These are phyloP conservation scores for Asobara japonica DNA, from an alignment of 1,140 invertebrate genomes.

Conservation along the genomic window DNA sequence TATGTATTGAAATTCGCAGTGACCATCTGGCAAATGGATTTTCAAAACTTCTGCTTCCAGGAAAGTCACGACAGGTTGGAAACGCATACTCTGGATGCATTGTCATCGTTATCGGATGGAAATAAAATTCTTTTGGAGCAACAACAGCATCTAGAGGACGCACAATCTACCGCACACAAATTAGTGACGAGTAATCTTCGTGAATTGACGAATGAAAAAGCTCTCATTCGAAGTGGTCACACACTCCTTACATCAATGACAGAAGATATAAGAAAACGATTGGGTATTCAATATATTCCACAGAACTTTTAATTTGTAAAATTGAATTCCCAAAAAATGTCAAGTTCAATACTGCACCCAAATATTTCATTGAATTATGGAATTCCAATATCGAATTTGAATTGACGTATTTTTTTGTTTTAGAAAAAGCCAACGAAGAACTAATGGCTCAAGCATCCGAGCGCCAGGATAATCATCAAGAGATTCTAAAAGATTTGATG, in stretches of 20 bases:
- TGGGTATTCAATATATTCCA: conserved; percentile 64
- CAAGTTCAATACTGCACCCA: too few relatives aligned
- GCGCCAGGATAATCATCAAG: conserved; percentile 66
- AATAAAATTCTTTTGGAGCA: conserved; percentile 68
- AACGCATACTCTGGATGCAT: conserved; percentile 65
- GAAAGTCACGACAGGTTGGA: conserved; percentile 69
- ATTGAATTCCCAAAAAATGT: too few relatives aligned
- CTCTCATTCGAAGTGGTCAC: conserved; percentile 71
- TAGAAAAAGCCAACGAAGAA: conserved; percentile 66
- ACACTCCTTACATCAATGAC: conserved; percentile 69
- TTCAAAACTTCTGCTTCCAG: too few relatives aligned
- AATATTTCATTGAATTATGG: neutral
- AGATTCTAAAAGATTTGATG: conserved; percentile 69
- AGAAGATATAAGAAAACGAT: conserved; percentile 68
- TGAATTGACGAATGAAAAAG: conserved; percentile 71
- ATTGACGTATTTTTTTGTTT: conserved; percentile 23
- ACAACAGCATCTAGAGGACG: conserved; percentile 67
- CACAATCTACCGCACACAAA: conserved; percentile 66
- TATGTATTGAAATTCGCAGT: too few relatives aligned
- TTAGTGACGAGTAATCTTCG: conserved; percentile 69
- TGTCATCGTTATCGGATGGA: conserved; percentile 65
- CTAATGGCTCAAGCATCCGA: conserved; percentile 64
- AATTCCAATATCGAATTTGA: neutral
- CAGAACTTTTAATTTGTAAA: too few relatives aligned
- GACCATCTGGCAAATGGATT: too few relatives aligned